Conservation (phyloP, 2,113 vertebrate genomes). For the Python bivittatus region DNA sequence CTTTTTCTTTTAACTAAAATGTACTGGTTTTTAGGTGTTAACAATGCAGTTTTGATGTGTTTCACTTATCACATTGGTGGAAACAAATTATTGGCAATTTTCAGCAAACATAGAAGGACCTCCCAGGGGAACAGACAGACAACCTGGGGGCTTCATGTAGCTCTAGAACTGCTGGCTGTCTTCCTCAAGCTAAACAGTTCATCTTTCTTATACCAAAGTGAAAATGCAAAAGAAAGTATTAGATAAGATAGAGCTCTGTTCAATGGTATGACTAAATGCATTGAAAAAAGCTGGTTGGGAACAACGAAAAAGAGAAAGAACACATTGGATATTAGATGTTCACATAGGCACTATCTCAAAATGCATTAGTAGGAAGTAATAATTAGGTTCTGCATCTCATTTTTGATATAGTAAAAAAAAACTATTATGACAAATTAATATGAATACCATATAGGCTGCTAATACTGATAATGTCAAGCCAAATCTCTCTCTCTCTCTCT, state of each 20-base stretch:
- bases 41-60: neutral
- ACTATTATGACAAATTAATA: constrained; percentile 18
- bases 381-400: constrained; percentile 15
- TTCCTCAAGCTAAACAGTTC: neutral
- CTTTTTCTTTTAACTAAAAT: neutral
- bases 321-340: neutral
- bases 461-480: constrained; percentile 22
- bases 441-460: neutral
- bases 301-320: too few relatives aligned
- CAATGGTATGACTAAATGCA: neutral
- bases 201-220: neutral
- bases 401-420: constrained; percentile 28
- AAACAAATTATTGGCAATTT: neutral
- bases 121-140: neutral
- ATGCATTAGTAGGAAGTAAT: constrained; percentile 4
- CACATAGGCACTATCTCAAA: constrained; percentile 3
- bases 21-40: neutral
- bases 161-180: neutral
- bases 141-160: neutral
- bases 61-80: neutral
- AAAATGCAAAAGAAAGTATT: neutral
- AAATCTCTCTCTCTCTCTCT: too few relatives aligned
- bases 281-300: neutral
- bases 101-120: neutral
- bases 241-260: neutral